Evolutionary conservation across 2,888 invertebrate species (phyloP).

Genomic region (Drosophila atroscutellata): DNA sequence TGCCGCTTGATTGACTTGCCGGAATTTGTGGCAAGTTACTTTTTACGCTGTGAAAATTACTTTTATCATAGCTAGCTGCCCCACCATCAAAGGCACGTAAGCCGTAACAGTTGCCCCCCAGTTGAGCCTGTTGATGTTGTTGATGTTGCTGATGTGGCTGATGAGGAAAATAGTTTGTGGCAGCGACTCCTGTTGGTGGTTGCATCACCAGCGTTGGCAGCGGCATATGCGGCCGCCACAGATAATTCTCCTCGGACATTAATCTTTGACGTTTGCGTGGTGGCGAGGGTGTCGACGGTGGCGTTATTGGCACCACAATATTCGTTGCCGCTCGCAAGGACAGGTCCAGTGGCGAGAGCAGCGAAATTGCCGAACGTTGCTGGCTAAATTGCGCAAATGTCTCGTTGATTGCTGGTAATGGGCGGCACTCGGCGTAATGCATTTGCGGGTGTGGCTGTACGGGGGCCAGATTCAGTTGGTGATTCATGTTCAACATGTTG

Average conservation of each 20-base stretch:
- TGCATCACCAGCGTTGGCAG: slow-evolving; percentile 46
- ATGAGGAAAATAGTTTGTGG: slow-evolving; percentile 55
- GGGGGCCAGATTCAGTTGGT: slow-evolving; percentile 34
- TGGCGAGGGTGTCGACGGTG: slow-evolving; percentile 85
- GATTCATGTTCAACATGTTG: slow-evolving; percentile 55
- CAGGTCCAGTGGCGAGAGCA: slow-evolving; percentile 84
- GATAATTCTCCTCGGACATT: slow-evolving; percentile 79
- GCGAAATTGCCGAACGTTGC: slow-evolving; percentile 64
- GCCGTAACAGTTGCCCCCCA: slow-evolving; percentile 42
- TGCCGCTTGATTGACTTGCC: slow-evolving; percentile 75
- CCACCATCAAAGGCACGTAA: slow-evolving; percentile 53
- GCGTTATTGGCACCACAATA: slow-evolving; percentile 84
- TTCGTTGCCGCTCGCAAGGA: slow-evolving; percentile 82
- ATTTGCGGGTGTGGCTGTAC: slow-evolving; percentile 39
- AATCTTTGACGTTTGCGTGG: slow-evolving; percentile 83
- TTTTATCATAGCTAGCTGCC: slow-evolving; percentile 53
- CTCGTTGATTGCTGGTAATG: slow-evolving; percentile 83
- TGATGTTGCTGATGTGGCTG: slow-evolving; percentile 35
- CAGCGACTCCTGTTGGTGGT: slow-evolving; percentile 28
- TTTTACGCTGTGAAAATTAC: slow-evolving; percentile 69
- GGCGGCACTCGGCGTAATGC: slow-evolving; percentile 78
- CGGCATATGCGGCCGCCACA: slow-evolving; percentile 82
- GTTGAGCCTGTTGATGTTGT: slow-evolving; percentile 28
- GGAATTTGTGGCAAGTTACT: slow-evolving; percentile 79
- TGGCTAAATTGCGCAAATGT: slow-evolving; percentile 84